phyloP scores from a whole-genome alignment of 2,113 vertebrate species.

The Salvelinus alpinus region DNA sequence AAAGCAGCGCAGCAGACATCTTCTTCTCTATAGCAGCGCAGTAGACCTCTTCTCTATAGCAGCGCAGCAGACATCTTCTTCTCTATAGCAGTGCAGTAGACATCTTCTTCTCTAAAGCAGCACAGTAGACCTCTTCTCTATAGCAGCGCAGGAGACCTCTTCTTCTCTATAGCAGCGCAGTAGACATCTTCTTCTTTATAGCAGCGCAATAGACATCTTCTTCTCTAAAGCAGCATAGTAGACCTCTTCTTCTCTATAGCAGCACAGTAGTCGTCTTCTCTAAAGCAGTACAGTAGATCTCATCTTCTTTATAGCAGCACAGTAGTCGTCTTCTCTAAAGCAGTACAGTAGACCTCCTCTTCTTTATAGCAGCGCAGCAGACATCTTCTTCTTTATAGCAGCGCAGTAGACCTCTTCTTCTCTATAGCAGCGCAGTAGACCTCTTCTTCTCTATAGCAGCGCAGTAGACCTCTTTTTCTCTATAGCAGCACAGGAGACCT shows the following conservation, averaged over 20 bases:
- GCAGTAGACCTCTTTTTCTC: too few relatives aligned
- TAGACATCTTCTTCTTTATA: slow-evolving; percentile 35
- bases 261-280: neutral
- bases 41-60: slow-evolving; percentile 16
- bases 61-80: slow-evolving; percentile 39
- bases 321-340: slow-evolving; percentile 28
- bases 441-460: slow-evolving; percentile 18
- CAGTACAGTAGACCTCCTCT: neutral
- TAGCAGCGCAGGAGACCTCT: neutral
- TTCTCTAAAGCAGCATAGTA: slow-evolving; percentile 34
- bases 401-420: slow-evolving; percentile 16
- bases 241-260: slow-evolving; percentile 28
- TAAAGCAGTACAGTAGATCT: too few relatives aligned
- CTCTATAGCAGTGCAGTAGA: slow-evolving; percentile 4
- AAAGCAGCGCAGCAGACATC: slow-evolving; percentile 15
- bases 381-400: slow-evolving; percentile 29
- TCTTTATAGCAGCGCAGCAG: slow-evolving; percentile 31
- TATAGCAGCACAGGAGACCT: too few relatives aligned
- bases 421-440: slow-evolving; percentile 38
- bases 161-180: slow-evolving; percentile 22
- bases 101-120: slow-evolving; percentile 6
- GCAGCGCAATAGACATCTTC: neutral
- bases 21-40: slow-evolving; percentile 20
- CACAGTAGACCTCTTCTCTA: slow-evolving; percentile 36
- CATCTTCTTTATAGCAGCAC: slow-evolving; percentile 20